Percentiles rank a stretch among this genome's conserved stretches.
phyloP scores from a whole-genome alignment of 2,113 vertebrate genomes.

The Silurus glanis region DNA sequence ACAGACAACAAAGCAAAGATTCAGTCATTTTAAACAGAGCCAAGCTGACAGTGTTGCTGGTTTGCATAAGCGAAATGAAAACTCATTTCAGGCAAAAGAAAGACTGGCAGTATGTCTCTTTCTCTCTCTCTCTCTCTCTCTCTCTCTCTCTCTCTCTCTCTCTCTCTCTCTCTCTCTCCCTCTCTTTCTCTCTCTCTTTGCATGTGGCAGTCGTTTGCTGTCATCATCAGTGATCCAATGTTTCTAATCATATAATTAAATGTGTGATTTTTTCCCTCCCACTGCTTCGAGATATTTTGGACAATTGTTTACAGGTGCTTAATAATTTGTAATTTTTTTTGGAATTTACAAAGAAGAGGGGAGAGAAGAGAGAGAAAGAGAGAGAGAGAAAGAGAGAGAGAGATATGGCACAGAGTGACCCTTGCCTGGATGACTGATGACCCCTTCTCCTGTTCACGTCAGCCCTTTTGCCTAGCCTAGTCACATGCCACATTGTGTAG shows the following conservation, averaged over 20 bases:
- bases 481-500: conserved; percentile 58
- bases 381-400: neutral
- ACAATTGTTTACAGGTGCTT: neutral
- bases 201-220: conserved; percentile 11
- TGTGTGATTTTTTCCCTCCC: neutral
- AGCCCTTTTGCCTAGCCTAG: conserved; percentile 44
- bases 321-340: neutral
- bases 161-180: conserved; percentile 46
- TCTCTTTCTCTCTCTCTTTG: conserved; percentile 28
- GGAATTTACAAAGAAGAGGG: neutral
- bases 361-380: neutral
- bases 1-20: conserved; percentile 56
- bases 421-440: conserved; percentile 55
- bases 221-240: conserved; percentile 13
- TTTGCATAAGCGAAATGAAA: conserved; percentile 57
- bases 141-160: conserved; percentile 36
- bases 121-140: conserved; percentile 33
- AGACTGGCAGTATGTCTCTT: neutral
- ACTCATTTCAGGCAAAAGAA: conserved; percentile 45
- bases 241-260: conserved; percentile 2
- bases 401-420: conserved; percentile 55
- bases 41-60: conserved; percentile 31
- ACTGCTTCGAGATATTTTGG: neutral
- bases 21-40: conserved; percentile 57
- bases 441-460: conserved; percentile 54